Evolutionary conservation across 1,140 invertebrate genomes (phyloP).

Genomic region (Drosophila bipectinata): DNA sequence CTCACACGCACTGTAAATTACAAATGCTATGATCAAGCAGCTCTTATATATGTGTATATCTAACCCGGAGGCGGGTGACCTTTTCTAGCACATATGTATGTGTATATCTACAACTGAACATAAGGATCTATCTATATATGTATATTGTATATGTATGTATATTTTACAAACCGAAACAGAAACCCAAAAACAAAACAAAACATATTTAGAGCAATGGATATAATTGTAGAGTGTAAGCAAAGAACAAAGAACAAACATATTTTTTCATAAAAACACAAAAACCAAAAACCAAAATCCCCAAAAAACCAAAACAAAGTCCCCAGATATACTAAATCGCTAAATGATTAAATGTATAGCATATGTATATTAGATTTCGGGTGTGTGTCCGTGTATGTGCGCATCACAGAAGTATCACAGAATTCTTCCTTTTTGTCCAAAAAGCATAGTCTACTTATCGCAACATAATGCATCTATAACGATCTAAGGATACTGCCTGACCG

Average conservation of each 20-base stretch:
- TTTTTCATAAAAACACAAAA: slow-evolving; percentile 69
- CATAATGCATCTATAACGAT: slow-evolving; percentile 5
- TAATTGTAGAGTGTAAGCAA: slow-evolving; percentile 61
- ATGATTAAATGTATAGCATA: slow-evolving; percentile 66
- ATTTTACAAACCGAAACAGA: slow-evolving; percentile 68
- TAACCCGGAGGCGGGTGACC: slow-evolving; percentile 38
- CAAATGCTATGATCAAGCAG: slow-evolving; percentile 39
- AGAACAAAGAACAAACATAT: slow-evolving; percentile 68
- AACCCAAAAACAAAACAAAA: slow-evolving; percentile 44
- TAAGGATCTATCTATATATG: slow-evolving; percentile 67
- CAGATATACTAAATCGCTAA: slow-evolving; percentile 44
- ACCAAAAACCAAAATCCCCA: slow-evolving; percentile 39
- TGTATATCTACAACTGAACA: slow-evolving; percentile 72
- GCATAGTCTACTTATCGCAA: slow-evolving; percentile 20
- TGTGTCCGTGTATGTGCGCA: slow-evolving; percentile 60
- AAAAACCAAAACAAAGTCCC: slow-evolving; percentile 6
- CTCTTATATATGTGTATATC: slow-evolving; percentile 42
- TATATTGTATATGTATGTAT: slow-evolving; percentile 80
- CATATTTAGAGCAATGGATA: slow-evolving; percentile 66
- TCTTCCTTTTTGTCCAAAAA: slow-evolving; percentile 61
- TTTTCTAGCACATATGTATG: slow-evolving; percentile 60
- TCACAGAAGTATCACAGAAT: slow-evolving; percentile 65
- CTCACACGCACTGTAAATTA: slow-evolving; percentile 37
- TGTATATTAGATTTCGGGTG: slow-evolving; percentile 39
- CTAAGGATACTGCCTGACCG: slow-evolving; percentile 29